phyloP scores from a whole-genome alignment of 2,797 vertebrate species.

The Botia kubotai region DNA sequence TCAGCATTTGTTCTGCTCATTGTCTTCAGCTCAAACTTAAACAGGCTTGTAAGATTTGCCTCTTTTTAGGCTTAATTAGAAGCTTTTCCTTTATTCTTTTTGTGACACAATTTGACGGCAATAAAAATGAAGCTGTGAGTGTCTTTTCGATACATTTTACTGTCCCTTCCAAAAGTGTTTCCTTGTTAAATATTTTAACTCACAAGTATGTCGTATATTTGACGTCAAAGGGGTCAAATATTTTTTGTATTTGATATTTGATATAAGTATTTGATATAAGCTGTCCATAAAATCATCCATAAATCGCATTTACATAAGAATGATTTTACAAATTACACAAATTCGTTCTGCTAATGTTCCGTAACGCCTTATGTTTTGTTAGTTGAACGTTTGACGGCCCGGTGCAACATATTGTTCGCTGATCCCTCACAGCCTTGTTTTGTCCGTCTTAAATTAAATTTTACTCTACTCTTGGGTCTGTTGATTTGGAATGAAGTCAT shows the following conservation, averaged over 20 bases:
- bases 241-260: too few relatives aligned
- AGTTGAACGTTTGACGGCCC: background rate
- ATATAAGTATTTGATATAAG: too few relatives aligned
- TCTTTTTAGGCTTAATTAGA: background rate
- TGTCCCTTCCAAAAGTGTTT: background rate
- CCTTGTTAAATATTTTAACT: too few relatives aligned
- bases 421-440: background rate
- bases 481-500: background rate
- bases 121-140: slow-evolving; percentile 1
- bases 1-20: slow-evolving; percentile 26
- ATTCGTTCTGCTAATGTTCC: background rate
- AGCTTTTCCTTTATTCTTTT: too few relatives aligned
- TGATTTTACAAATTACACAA: background rate
- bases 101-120: background rate
- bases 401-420: background rate
- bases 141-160: background rate
- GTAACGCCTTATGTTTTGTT: background rate
- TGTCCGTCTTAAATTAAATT: background rate
- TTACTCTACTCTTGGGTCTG: background rate
- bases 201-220: too few relatives aligned
- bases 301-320: background rate
- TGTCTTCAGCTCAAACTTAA: slow-evolving; percentile 17
- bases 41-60: slow-evolving; percentile 14
- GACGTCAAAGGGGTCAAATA: too few relatives aligned
- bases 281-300: background rate